Evolutionary conservation across 2,888 invertebrate species (phyloP).

Genomic region (Hyposoter dolosus): DNA sequence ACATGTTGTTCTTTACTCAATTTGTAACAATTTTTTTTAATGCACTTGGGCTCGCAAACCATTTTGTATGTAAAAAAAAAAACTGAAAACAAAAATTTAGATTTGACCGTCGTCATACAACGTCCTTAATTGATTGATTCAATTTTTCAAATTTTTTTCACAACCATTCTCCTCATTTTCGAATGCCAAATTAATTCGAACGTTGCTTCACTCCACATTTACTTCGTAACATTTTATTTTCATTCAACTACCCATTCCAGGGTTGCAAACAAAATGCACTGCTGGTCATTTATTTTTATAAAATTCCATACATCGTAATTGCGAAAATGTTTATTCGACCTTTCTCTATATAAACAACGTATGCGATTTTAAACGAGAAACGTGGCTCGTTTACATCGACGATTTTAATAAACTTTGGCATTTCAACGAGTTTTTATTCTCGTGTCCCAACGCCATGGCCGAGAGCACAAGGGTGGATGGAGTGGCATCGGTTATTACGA

Average conservation of each 20-base stretch:
- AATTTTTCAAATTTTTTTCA: neutral
- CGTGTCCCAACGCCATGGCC: neutral
- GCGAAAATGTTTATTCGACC: neutral
- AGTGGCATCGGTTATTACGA: neutral
- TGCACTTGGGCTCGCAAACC: too few species aligned
- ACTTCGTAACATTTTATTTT: neutral
- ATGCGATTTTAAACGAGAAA: neutral
- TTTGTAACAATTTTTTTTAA: too few species aligned
- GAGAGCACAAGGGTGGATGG: neutral
- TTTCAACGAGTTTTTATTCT: conserved; percentile 1
- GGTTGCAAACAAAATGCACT: neutral
- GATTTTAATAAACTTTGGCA: conserved; percentile 4
- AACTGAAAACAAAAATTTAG: too few species aligned
- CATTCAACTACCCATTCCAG: neutral
- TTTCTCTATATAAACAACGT: neutral
- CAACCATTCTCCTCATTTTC: neutral
- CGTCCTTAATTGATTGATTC: neutral
- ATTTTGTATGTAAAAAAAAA: too few species aligned
- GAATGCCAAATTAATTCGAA: neutral
- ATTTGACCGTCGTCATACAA: too few species aligned
- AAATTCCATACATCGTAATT: conserved; percentile 4
- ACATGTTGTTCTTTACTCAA: too few species aligned
- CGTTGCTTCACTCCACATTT: neutral
- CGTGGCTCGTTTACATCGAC: neutral
- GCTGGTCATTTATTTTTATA: conserved; percentile 18